Evolutionary conservation across 1,140 invertebrate genomes (phyloP).

Genomic region (Tyrophagus putrescentiae): DNA sequence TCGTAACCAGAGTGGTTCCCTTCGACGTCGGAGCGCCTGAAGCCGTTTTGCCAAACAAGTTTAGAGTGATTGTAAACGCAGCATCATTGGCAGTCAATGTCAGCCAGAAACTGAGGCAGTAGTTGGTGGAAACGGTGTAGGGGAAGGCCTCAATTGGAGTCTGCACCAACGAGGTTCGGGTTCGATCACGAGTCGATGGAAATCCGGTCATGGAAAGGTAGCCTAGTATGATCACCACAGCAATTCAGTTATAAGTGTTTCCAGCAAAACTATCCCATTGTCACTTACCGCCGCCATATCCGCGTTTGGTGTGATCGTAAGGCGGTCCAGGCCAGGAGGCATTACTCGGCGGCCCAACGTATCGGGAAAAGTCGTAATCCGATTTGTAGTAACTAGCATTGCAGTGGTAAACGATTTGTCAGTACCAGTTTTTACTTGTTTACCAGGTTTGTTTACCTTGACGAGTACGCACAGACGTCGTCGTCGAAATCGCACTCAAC

Average conservation of each 20-base stretch:
- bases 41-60: not conserved
- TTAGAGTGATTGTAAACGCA: not conserved
- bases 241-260: no score
- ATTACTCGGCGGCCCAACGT: not conserved
- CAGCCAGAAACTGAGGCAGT: not conserved
- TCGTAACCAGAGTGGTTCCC: not conserved
- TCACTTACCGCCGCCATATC: not conserved
- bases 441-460: no score
- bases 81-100: not conserved
- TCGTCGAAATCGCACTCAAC: slow-evolving; percentile 13
- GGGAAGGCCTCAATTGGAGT: not conserved
- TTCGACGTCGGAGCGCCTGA: not conserved
- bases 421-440: no score
- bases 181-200: not conserved
- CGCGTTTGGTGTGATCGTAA: not conserved
- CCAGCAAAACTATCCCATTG: no score
- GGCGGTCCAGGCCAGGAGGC: not conserved
- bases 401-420: no score
- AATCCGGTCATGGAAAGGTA: slow-evolving; percentile 1
- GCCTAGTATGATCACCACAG: no score
- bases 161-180: not conserved
- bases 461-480: slow-evolving; percentile 13
- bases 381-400: not conserved
- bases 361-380: not conserved
- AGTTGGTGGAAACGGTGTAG: not conserved